Base-by-base conservation (phyloP, 2,113 vertebrate species). In the Pomatostomus ruficeps region DNA sequence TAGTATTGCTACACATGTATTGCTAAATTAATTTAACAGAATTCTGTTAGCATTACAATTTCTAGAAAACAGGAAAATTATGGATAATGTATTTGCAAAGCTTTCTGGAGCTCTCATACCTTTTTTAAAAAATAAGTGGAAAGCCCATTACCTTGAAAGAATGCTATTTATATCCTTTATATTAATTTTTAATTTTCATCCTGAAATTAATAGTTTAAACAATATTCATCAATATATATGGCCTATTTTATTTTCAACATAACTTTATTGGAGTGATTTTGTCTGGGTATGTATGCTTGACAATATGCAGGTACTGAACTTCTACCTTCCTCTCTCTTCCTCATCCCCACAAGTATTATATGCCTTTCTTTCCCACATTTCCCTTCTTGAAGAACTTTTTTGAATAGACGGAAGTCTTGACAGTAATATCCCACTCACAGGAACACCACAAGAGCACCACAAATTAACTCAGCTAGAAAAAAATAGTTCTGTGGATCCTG, bases 231-330 rank as follows among this genome's bases (percentile, higher is more conserved):
- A 58, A 57, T 59, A 42, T 24, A 40, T 35, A 80, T 16, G 18
- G 21, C 21, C 40, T 42, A 25, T 16, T 58, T 48, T 35, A 59
- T 77, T 29, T 63, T 13, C 26, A 51, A 24, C 12, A 19, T 35
- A 81, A 70, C 14, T 65, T 65, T n/a, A 54, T 15, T 43, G 8
- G 5, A 52, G 17, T 46, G 23, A 71, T 62, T 91, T 70, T 85
- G 1, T 40, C 21, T 42, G 24, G 28, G 6, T 19, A 21, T 10
- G 1, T 42, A 45, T 1, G 0, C 11, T 54, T 40, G 12, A 48
- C 19, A 85, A 42, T 1, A 0, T 9, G 8, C 6, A 29, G 77
- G 5, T 63, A 65, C 10, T 80, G 18, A 65, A 38, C 14, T 49
- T 73, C 29, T 13, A 33, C 75, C 38, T 83, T 55, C 33, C 24